Percentiles rank a stretch among this genome's conserved stretches.
Evolutionary conservation across 1,140 invertebrate genomes (phyloP).

Genomic region (Bombyx mori): DNA sequence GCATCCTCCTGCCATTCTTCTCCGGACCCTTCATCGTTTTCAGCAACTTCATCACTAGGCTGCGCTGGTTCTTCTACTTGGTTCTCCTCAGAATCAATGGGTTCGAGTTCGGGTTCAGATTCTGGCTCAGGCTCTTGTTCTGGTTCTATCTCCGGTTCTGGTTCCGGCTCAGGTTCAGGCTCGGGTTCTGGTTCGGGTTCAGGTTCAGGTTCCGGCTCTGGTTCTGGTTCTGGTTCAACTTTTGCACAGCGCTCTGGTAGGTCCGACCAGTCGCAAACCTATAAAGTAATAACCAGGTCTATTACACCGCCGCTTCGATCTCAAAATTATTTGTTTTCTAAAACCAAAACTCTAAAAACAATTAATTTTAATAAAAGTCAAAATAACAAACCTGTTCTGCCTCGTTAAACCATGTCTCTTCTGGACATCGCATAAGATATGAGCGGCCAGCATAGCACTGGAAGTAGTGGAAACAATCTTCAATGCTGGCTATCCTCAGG

Average conservation of each 20-base stretch:
- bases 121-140: slow-evolving; percentile 25
- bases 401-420: slow-evolving; percentile 59
- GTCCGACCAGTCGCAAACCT: slow-evolving; percentile 51
- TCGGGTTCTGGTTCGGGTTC: slow-evolving; percentile 32
- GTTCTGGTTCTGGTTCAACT: slow-evolving; percentile 29
- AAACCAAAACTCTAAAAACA: too few relatives aligned
- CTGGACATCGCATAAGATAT: slow-evolving; percentile 54
- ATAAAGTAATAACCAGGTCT: not conserved
- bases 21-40: slow-evolving; percentile 25
- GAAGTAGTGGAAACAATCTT: slow-evolving; percentile 51
- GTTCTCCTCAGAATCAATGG: slow-evolving; percentile 7
- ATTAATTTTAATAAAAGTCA: too few relatives aligned
- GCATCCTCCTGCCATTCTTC: slow-evolving; percentile 14
- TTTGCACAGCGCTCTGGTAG: slow-evolving; percentile 30
- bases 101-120: slow-evolving; percentile 21
- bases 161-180: slow-evolving; percentile 26
- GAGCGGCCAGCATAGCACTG: slow-evolving; percentile 54
- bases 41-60: slow-evolving; percentile 17
- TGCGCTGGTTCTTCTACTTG: slow-evolving; percentile 5
- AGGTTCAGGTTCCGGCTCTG: slow-evolving; percentile 26
- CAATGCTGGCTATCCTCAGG: slow-evolving; percentile 46
- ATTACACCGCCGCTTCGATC: not conserved
- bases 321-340: too few relatives aligned
- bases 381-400: slow-evolving; percentile 39
- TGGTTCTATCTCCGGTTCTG: slow-evolving; percentile 20